phyloP scores from a whole-genome alignment of 2,888 invertebrate genomes.

The Phortica magna region DNA sequence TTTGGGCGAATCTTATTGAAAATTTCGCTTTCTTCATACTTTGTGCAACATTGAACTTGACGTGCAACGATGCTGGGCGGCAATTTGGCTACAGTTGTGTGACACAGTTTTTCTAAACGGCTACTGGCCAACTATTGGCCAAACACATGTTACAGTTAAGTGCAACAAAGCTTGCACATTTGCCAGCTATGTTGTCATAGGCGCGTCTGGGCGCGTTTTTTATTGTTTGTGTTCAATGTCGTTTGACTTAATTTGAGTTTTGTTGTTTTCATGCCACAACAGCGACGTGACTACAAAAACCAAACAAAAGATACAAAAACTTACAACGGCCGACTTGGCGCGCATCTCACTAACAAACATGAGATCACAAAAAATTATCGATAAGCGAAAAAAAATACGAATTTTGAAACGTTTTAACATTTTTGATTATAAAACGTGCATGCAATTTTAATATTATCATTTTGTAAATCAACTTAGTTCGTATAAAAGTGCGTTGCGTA shows the following conservation, averaged over 20 bases:
- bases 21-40: background rate
- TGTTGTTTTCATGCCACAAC: background rate
- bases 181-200: conserved; percentile 12
- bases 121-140: background rate
- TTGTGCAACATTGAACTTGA: conserved; percentile 5
- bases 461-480: conserved; percentile 38
- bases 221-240: background rate
- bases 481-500: conserved; percentile 64
- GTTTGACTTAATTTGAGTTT: background rate
- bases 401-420: background rate
- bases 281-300: background rate
- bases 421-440: conserved; percentile 48
- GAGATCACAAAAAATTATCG: background rate
- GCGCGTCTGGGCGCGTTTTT: conserved; percentile 4
- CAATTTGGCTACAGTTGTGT: background rate
- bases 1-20: too few species aligned
- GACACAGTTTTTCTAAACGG: background rate
- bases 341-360: background rate
- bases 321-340: conserved; percentile 1
- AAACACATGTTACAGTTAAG: background rate
- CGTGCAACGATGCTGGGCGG: background rate
- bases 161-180: background rate
- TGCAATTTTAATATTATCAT: conserved; percentile 41
- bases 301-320: background rate
- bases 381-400: background rate